A percentile compares a stretch with the other conserved stretches of the same genome.
Evolutionary conservation across 1,140 invertebrate species (phyloP).

Genomic region (Rhagoletis pomonella): DNA sequence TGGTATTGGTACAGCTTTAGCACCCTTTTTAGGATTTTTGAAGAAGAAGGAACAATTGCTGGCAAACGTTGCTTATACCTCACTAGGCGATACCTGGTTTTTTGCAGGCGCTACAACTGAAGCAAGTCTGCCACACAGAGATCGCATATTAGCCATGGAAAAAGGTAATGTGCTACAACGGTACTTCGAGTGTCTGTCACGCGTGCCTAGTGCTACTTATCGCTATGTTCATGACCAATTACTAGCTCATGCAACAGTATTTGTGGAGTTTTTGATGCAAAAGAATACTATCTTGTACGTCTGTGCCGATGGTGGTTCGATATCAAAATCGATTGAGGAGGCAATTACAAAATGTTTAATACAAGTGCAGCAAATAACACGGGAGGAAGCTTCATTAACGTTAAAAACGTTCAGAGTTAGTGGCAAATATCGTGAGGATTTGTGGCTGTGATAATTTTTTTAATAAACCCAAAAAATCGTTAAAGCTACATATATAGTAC

Average conservation of each 20-base stretch:
- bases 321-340: constrained; percentile 82
- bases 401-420: constrained; percentile 74
- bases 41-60: constrained; percentile 75
- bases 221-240: constrained; percentile 81
- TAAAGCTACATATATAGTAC: too few species aligned
- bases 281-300: constrained; percentile 79
- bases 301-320: constrained; percentile 85
- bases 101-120: constrained; percentile 86
- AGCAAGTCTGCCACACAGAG: constrained; percentile 74
- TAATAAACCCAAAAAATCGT: too few species aligned
- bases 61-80: constrained; percentile 62
- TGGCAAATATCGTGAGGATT: constrained; percentile 77
- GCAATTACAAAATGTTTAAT: constrained; percentile 77
- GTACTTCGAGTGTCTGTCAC: constrained; percentile 81
- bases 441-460: constrained; percentile 75
- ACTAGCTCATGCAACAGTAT: constrained; percentile 74
- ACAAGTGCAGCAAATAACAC: constrained; percentile 70
- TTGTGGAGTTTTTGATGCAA: constrained; percentile 78
- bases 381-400: constrained; percentile 71
- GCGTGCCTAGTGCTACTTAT: constrained; percentile 75
- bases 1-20: constrained; percentile 87
- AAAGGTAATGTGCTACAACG: constrained; percentile 75
- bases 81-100: constrained; percentile 77
- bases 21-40: constrained; percentile 86
- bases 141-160: constrained; percentile 71